These are phyloP conservation scores for Andrena chrysosceles DNA, from an alignment of 2,888 invertebrate genomes.

Conservation along the genomic window DNA sequence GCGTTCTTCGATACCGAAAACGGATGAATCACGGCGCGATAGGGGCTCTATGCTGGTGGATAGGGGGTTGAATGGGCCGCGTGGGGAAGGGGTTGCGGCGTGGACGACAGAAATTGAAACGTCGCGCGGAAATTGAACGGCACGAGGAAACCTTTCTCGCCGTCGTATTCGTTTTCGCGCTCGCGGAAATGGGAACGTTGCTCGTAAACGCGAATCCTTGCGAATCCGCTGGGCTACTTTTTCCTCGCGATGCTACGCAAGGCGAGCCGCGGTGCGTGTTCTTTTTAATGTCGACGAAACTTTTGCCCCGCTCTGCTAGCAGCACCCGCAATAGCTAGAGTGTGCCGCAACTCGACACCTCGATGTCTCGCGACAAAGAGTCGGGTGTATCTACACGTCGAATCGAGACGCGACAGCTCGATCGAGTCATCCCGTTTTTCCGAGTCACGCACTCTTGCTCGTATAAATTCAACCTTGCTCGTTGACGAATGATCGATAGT, in stretches of 20 bases:
- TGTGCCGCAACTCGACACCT: background rate
- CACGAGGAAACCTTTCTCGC: conserved; percentile 54
- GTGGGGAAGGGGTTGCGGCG: conserved; percentile 16
- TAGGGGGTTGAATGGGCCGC: conserved; percentile 26
- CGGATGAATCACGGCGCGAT: conserved; percentile 9
- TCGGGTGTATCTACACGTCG: background rate
- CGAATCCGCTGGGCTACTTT: conserved; percentile 44
- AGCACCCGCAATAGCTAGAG: background rate
- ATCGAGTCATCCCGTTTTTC: background rate
- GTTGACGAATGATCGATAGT: conserved; percentile 12
- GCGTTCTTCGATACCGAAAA: conserved; percentile 41
- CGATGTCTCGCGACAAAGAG: background rate
- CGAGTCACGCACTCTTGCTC: conserved; percentile 2
- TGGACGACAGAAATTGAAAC: conserved; percentile 70
- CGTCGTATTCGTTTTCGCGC: conserved; percentile 33
- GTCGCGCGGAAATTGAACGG: conserved; percentile 73
- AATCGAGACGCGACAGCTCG: background rate
- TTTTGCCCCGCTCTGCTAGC: background rate
- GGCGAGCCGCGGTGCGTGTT: background rate
- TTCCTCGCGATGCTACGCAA: conserved; percentile 31
- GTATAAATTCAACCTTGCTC: conserved; percentile 19
- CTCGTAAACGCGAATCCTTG: conserved; percentile 63
- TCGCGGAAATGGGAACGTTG: conserved; percentile 67
- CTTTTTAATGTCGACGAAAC: background rate
- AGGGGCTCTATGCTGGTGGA: conserved; percentile 3